Base-by-base conservation (phyloP, 2,888 invertebrate species). In the Cryptocephalus primarius region DNA sequence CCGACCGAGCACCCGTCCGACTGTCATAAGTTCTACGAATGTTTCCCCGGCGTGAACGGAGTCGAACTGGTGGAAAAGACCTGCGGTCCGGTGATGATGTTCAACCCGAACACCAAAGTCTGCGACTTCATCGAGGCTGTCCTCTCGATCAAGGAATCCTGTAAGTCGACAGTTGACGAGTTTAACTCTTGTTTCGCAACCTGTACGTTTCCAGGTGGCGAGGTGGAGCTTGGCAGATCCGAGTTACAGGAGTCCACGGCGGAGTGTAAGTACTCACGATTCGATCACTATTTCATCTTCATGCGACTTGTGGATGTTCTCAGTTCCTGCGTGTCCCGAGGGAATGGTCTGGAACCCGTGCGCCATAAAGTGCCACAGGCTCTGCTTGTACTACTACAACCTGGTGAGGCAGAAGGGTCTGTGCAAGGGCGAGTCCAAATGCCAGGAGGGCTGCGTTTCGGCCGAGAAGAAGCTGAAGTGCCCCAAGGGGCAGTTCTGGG, bases 11-110 rank as follows among this genome's bases (percentile, higher is more conserved):
- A 81, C 65, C 78, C 79, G 0, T 73, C 68, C 0, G 78, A 86
- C 65, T 88, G 88, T 60, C 72, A 73, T 55, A 72, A 78, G 60
- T 88, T 84, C 70, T 78, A 81, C 61, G 82, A 86, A 48, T 88
- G 87, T 50, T 69, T 72, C 0, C 77, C 78, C 0, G 69, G 68
- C 31, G 48, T 54, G 2, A 34, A 52, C 40, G 59, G 56, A n/a
- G 60, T 65, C 32, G 51, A 63, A 49, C 59, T 62, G 31, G 78
- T 83, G 8, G 76, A 80, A 55, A 84, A 85, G 69, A 71, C 74
- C 1, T 88, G 88, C 56, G 79, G 77, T 0, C 69, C 73, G 0
- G 72, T 70, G 11, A 80, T 80, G 65, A 67, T 82, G 73, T 88
- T 79, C 67, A 83, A 87, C 70, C 81, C 84, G 0, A 60, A 60